These are phyloP conservation scores for Tachina lurida DNA, from an alignment of 2,888 invertebrate genomes.

Conservation along the genomic window DNA sequence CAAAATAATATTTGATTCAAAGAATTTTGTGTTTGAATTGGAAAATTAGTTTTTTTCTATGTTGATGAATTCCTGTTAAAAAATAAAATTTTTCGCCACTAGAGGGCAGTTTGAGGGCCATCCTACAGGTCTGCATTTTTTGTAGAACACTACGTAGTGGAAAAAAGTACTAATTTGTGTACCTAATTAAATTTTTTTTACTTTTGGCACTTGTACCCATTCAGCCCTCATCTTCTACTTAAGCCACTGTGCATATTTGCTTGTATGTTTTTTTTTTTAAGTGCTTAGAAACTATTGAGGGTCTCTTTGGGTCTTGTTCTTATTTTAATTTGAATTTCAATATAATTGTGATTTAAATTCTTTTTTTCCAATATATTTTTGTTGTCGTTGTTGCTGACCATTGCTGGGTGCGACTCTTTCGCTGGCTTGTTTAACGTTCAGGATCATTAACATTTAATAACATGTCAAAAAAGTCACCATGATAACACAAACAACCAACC, in stretches of 20 bases:
- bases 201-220: neutral
- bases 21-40: no score
- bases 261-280: neutral
- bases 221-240: neutral
- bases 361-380: conserved; percentile 15
- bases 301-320: conserved; percentile 5
- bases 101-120: no score
- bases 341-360: conserved; percentile 52
- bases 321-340: conserved; percentile 57
- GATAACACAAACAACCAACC: conserved; percentile 5
- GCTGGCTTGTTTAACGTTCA: conserved; percentile 49
- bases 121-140: no score
- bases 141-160: neutral
- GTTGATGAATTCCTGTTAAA: no score
- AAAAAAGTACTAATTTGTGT: neutral
- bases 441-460: conserved; percentile 69
- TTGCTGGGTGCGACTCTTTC: conserved; percentile 10
- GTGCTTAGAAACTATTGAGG: conserved; percentile 16
- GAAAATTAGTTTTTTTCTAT: no score
- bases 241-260: neutral
- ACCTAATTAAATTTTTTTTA: no score
- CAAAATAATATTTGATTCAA: no score
- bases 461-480: conserved; percentile 68
- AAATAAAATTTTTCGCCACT: no score
- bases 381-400: neutral